Evolutionary conservation across 2,113 vertebrate species (phyloP).

Genomic region (Boleophthalmus pectinirostris): DNA sequence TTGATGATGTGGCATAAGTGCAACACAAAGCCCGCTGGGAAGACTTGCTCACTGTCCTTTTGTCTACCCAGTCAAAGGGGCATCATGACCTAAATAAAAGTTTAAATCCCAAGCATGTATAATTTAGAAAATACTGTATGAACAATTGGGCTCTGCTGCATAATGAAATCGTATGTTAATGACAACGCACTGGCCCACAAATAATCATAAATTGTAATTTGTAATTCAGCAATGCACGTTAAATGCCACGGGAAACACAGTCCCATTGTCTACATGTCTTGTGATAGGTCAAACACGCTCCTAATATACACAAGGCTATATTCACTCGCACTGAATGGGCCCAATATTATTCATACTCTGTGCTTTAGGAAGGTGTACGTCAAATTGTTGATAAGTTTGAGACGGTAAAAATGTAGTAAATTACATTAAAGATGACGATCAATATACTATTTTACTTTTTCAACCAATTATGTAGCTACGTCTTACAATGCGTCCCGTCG

Average conservation of each 20-base stretch:
- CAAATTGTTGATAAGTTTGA: constrained; percentile 42
- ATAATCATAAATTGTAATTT: constrained; percentile 71
- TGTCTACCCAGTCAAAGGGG: constrained; percentile 68
- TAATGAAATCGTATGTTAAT: constrained; percentile 69
- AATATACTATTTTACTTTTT: constrained; percentile 16
- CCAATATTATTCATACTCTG: constrained; percentile 46
- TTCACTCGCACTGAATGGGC: constrained; percentile 60
- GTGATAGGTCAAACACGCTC: constrained; percentile 73
- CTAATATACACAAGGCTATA: constrained; percentile 61
- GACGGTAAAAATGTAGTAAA: constrained; percentile 38
- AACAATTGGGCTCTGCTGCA: constrained; percentile 57
- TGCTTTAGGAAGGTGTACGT: constrained; percentile 40
- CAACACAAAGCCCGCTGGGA: constrained; percentile 74
- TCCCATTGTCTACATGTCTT: constrained; percentile 70
- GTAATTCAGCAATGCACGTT: constrained; percentile 70
- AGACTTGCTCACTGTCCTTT: constrained; percentile 74
- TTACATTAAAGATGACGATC: constrained; percentile 60
- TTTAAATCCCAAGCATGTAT: constrained; percentile 60
- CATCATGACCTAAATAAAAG: constrained; percentile 76
- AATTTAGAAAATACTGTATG: constrained; percentile 52
- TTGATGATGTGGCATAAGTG: constrained; percentile 75
- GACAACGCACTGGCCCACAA: constrained; percentile 37
- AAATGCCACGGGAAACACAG: constrained; percentile 71
- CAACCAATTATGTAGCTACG: not conserved
- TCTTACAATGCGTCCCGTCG: constrained; percentile 46